phyloP scores from a whole-genome alignment of 2,797 vertebrate genomes.

The Brachyrhaphis roseni region DNA sequence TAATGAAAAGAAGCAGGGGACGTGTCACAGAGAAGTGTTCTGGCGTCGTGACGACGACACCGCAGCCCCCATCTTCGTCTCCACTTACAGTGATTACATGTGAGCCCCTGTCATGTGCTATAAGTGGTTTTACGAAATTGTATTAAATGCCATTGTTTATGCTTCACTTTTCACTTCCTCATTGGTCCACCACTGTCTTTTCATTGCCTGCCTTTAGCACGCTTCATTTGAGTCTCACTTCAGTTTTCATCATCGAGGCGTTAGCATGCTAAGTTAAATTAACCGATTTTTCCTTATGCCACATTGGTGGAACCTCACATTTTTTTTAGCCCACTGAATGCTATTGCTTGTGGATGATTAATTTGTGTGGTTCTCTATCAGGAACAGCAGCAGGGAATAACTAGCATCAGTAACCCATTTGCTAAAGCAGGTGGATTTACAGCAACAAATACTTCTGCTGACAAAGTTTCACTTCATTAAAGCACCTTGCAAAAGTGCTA shows the following conservation, averaged over 20 bases:
- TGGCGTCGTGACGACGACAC: conserved; percentile 66
- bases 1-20: conserved; percentile 81
- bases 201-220: conserved; percentile 59
- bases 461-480: conserved; percentile 65
- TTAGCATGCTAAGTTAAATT: conserved; percentile 77
- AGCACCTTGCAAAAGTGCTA: not conserved
- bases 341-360: conserved; percentile 52
- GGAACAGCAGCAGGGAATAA: conserved; percentile 53
- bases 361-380: conserved; percentile 54
- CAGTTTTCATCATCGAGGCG: conserved; percentile 70
- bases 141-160: conserved; percentile 85
- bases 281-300: conserved; percentile 65
- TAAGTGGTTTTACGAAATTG: conserved; percentile 82
- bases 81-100: conserved; percentile 83
- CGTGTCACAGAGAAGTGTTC: conserved; percentile 78
- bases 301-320: conserved; percentile 48
- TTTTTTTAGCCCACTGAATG: conserved; percentile 39
- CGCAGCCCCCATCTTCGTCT: conserved; percentile 65
- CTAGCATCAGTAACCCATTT: conserved; percentile 26
- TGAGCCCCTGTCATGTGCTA: conserved; percentile 82
- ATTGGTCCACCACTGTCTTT: conserved; percentile 56
- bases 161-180: conserved; percentile 77
- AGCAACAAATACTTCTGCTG: conserved; percentile 55
- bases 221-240: conserved; percentile 77
- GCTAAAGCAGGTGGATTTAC: conserved; percentile 64